Base-by-base conservation (phyloP, 2,888 invertebrate species). In the Iselma pallidipennis region DNA sequence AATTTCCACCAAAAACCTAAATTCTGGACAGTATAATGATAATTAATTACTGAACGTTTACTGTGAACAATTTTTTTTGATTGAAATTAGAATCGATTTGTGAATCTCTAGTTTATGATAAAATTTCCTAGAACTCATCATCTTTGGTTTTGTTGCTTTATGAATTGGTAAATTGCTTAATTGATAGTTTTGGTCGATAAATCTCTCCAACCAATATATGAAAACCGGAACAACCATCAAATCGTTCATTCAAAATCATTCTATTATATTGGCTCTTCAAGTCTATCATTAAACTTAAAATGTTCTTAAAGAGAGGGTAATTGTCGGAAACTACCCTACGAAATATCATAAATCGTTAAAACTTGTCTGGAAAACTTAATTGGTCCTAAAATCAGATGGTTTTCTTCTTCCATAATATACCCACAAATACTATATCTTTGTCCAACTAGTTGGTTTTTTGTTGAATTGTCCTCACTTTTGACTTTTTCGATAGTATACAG, bases 261-360 rank as follows among this genome's bases (percentile, higher is more conserved):
- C 54, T 63, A 63, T 63, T 63, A 62, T 60, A 61, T 66, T 55
- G 58, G 59, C 51, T 45, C 26, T 58, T 53, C 45, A 59, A 55
- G 49, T 52, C 55, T 51, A 55, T 64, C 59, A 67, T 67, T 67
- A 67, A 58, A 68, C 55, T 57, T 68, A 68, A 68, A 37, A 65
- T 60, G 67, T 56, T 61, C 61, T 54, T 67, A 62, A 64, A 67
- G 59, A 66, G 59, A 61, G 66, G 63, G 65, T 63, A 65, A 66
- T 65, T 66, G 68, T 60, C 42, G 56, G 53, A 65, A 66, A 63
- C 62, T 57, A 65, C 66, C 68, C 68, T 55, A 56, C 49, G 52
- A 56, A 56, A 61, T 53, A 50, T 53, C 55, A 68, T 68, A 68
- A 68, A 68, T 68, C 63, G 63, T 66, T 65, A 52, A 63, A 63